Base-by-base conservation (phyloP, 2,888 invertebrate genomes). In the Dastarcus helophoroides region DNA sequence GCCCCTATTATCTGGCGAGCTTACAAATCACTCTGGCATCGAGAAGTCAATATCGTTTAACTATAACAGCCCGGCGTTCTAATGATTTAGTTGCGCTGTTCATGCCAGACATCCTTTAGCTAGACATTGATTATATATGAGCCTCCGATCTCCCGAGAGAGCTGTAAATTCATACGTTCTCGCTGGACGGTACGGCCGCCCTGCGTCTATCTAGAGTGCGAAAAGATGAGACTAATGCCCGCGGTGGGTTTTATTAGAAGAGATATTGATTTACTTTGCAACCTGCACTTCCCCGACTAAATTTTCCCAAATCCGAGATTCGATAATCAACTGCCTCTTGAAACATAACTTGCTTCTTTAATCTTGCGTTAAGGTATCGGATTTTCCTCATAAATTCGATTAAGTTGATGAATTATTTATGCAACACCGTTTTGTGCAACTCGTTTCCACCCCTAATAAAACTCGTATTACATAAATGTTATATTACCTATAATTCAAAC, bases 41-140 rank as follows among this genome's bases (percentile, higher is more conserved):
- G 44, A 43, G 44, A 51, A 56, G 53, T 54, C 56, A 51, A 53
- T 54, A 54, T 53, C 54, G 54, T 51, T 54, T 53, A 54, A 54
- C 54, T 53, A 53, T 54, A 48, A 53, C 48, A 48, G 44, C 42
- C n/a, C 33, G 36, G 33, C 38, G 40, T 37, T 31, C 47, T 47
- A 54, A 54, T 56, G 54, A 56, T 56, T 56, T 54, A 55, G 45
- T 48, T 50, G 47, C 48, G 46, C 47, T 50, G 51, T 46, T 54
- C 43, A 46, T 41, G 40, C 40, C 49, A 50, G 53, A 50, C 52
- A 48, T 50, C 48, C 48, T 46, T 48, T 48, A 55, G 50, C 50
- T 50, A 44, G 19, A 12, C 48, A 50, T 51, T 50, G 52, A 50
- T 52, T 53, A 53, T 52, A 49, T 49, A 51, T 49, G 51, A 47